phyloP scores from a whole-genome alignment of 30 jellyfish, hydroid and myxozoan genomes.

The Turritopsis rubra region DNA sequence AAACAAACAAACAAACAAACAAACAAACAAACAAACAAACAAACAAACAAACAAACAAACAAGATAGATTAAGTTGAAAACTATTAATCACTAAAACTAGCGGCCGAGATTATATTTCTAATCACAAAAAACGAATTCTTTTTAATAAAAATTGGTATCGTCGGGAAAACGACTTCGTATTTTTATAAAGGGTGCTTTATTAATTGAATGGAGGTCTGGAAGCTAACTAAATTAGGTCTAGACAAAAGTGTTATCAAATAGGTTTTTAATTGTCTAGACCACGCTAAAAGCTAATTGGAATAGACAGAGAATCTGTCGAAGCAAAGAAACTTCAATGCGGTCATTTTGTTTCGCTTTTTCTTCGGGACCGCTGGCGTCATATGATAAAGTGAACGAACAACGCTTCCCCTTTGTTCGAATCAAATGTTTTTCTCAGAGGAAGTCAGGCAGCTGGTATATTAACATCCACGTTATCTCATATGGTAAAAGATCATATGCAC shows the following conservation, averaged over 20 bases:
- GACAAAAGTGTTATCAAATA: neutral
- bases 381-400: neutral
- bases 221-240: constrained; percentile 16
- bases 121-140: neutral
- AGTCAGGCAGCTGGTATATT: neutral
- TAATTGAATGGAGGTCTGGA: neutral
- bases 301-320: neutral
- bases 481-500: too few species aligned
- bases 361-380: neutral
- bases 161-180: neutral
- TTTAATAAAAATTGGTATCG: neutral
- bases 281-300: neutral
- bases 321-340: neutral
- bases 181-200: neutral
- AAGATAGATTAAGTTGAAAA: neutral
- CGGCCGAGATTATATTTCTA: neutral
- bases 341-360: neutral
- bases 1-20: too few species aligned
- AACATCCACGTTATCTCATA: too few species aligned
- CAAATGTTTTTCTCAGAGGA: neutral
- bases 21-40: too few species aligned
- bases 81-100: neutral
- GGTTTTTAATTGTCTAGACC: constrained; percentile 13
- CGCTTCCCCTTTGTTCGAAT: neutral
- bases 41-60: neutral